Percentiles rank a stretch among this genome's conserved stretches.
Evolutionary conservation across 2,113 vertebrate species (phyloP).

Genomic region (Prunella himalayana): DNA sequence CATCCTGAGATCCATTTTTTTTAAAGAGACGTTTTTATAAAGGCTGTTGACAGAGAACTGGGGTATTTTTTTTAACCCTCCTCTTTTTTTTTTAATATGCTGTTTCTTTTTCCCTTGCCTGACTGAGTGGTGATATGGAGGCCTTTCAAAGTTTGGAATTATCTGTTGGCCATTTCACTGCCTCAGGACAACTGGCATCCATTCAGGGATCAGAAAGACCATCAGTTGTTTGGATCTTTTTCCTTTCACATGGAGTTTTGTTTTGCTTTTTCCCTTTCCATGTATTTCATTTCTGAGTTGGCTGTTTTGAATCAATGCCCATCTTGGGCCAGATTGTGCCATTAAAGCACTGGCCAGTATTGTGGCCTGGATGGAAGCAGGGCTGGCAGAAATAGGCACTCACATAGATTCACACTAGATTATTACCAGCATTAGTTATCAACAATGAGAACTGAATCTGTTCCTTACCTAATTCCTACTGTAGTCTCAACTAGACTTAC

Average conservation of each 20-base stretch:
- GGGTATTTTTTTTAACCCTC: background rate
- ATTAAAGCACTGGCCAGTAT: conserved; percentile 17
- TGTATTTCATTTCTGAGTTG: conserved; percentile 33
- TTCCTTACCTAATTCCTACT: background rate
- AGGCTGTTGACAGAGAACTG: background rate
- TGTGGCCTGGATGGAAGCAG: background rate
- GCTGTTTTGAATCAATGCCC: conserved; percentile 46
- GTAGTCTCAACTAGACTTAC: background rate
- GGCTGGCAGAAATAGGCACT: background rate
- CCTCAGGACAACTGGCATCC: conserved; percentile 44
- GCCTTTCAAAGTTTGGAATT: conserved; percentile 53
- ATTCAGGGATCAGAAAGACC: conserved; percentile 40
- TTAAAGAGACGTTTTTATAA: conserved; percentile 20
- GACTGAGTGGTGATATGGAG: background rate
- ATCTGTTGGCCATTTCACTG: conserved; percentile 36
- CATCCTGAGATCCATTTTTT: background rate
- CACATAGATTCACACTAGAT: background rate
- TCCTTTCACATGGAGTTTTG: conserved; percentile 53
- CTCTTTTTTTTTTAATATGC: background rate
- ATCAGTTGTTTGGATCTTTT: conserved; percentile 57
- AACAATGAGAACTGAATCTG: background rate
- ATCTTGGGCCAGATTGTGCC: conserved; percentile 44
- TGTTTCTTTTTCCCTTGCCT: background rate
- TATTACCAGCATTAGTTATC: background rate
- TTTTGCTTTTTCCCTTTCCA: conserved; percentile 50